A percentile compares a stretch with the other conserved stretches of the same genome.
Evolutionary conservation across 2,888 invertebrate species (phyloP).

Genomic region (Patella pellucida): DNA sequence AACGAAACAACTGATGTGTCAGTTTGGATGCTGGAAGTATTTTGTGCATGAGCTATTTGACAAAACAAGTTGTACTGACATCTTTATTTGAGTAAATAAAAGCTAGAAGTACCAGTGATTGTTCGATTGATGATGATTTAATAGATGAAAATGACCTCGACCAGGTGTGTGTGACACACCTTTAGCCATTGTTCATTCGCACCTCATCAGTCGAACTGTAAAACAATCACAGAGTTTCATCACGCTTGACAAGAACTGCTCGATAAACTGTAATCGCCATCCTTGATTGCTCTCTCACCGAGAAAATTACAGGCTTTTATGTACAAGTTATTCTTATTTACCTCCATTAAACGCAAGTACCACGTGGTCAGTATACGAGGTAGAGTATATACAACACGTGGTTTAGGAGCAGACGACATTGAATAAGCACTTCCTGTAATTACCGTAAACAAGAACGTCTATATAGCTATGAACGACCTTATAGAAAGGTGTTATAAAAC

Average conservation of each 20-base stretch:
- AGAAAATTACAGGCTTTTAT: slow-evolving; percentile 5
- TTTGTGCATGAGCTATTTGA: too few relatives aligned
- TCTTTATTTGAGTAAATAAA: too few relatives aligned
- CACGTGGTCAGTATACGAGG: too few relatives aligned
- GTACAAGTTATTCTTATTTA: neutral
- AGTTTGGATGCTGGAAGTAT: too few relatives aligned
- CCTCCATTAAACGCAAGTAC: neutral
- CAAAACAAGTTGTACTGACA: too few relatives aligned
- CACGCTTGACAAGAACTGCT: neutral
- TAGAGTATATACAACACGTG: too few relatives aligned
- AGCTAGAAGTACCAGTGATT: too few relatives aligned
- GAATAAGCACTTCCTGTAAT: neutral
- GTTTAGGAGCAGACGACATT: neutral
- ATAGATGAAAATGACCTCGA: slow-evolving; percentile 1
- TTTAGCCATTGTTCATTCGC: neutral
- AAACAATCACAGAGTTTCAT: neutral
- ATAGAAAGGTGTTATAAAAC: neutral
- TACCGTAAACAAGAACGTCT: neutral
- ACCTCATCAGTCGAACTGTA: neutral
- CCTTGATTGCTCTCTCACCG: neutral
- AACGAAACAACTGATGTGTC: too few relatives aligned
- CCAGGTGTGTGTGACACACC: slow-evolving; percentile 8
- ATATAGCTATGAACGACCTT: neutral
- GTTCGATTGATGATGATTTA: neutral
- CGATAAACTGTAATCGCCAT: slow-evolving; percentile 1